phyloP scores from a whole-genome alignment of 2,888 invertebrate species.

The Drosophila putrida region DNA sequence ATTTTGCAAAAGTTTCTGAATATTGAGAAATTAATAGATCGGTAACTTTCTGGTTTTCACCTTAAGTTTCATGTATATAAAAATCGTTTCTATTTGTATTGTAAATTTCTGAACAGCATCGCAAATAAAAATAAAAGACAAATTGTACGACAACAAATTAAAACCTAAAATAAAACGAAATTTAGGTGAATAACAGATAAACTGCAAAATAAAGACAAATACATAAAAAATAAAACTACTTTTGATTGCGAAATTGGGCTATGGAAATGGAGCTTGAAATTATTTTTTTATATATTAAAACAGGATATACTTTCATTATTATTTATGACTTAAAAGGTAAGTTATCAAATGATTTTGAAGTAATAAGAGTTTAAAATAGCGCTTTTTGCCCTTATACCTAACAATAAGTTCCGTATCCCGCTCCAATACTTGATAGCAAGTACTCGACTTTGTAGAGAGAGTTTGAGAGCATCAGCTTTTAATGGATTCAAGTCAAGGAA shows the following conservation, averaged over 20 bases:
- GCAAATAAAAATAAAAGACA: slow-evolving; percentile 22
- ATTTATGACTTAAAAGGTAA: neutral
- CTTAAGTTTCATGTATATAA: slow-evolving; percentile 39
- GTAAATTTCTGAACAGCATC: slow-evolving; percentile 63
- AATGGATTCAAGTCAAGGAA: slow-evolving; percentile 11
- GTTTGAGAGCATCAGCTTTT: neutral
- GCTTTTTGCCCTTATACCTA: too few species aligned
- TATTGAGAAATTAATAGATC: slow-evolving; percentile 27
- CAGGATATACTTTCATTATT: too few species aligned
- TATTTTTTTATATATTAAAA: neutral
- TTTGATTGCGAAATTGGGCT: neutral
- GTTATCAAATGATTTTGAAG: neutral
- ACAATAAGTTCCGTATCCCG: too few species aligned
- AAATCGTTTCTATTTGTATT: slow-evolving; percentile 68
- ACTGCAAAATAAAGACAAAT: slow-evolving; percentile 65
- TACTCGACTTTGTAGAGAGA: neutral
- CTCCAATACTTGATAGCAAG: neutral
- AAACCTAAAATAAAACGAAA: slow-evolving; percentile 26
- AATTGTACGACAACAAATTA: slow-evolving; percentile 14
- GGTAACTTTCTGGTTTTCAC: slow-evolving; percentile 1
- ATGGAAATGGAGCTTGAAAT: neutral
- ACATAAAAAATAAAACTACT: slow-evolving; percentile 35
- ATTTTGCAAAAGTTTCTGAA: slow-evolving; percentile 30
- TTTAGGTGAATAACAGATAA: slow-evolving; percentile 31
- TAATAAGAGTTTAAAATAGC: too few species aligned